Conservation (phyloP, 2,888 invertebrate species). For the Amphiduros pacificus region DNA sequence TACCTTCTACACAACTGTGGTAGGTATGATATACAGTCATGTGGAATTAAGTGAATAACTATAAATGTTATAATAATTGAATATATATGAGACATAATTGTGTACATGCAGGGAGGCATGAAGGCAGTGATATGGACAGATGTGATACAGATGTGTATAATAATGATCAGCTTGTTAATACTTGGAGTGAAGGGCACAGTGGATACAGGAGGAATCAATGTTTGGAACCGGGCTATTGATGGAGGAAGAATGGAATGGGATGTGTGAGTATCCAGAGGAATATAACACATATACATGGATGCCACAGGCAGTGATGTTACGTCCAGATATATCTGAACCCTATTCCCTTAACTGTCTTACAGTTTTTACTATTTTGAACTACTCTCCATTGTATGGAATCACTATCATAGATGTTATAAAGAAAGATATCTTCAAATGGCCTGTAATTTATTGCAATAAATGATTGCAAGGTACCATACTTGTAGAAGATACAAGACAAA, state of each 20-base stretch:
- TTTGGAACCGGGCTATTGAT: constrained; percentile 39
- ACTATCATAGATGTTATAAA: too few relatives aligned
- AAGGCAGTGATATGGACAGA: constrained; percentile 59
- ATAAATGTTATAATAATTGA: neutral
- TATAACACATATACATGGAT: too few relatives aligned
- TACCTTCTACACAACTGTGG: constrained; percentile 59
- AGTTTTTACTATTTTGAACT: too few relatives aligned
- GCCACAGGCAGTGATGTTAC: too few relatives aligned
- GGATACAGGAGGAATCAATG: constrained; percentile 45
- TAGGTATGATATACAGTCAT: constrained; percentile 33
- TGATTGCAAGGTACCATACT: too few relatives aligned
- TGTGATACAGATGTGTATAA: constrained; percentile 56
- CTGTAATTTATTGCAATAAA: too few relatives aligned
- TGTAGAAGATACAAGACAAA: too few relatives aligned
- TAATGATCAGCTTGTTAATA: constrained; percentile 51
- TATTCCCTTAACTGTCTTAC: too few relatives aligned
- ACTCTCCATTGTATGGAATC: too few relatives aligned
- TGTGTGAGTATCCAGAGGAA: constrained; percentile 39
- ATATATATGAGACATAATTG: neutral
- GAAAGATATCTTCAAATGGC: too few relatives aligned
- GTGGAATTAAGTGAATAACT: neutral
- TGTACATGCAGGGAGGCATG: constrained; percentile 57
- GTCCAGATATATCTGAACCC: too few relatives aligned
- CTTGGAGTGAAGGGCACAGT: constrained; percentile 47
- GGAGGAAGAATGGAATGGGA: constrained; percentile 45